phyloP scores from a whole-genome alignment of 2,113 vertebrate species.

The Phalacrocorax brasilianus region DNA sequence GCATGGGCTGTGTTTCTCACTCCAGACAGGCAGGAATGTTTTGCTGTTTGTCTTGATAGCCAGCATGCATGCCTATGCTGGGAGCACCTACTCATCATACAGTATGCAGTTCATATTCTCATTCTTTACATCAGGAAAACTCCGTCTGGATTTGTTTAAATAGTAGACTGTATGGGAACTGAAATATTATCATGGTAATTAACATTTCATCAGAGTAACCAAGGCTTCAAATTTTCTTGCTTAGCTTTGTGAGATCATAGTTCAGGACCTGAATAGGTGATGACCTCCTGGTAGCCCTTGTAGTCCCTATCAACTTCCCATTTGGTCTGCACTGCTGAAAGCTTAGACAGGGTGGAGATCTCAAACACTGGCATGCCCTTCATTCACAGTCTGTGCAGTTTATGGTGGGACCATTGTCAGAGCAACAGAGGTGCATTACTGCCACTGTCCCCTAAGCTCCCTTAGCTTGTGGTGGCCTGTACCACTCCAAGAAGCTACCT shows the following conservation, averaged over 20 bases:
- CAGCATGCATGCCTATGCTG: neutral
- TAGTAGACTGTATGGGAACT: neutral
- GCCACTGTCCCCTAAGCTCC: no score
- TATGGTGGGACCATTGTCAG: neutral
- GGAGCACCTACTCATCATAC: neutral
- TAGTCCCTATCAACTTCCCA: neutral
- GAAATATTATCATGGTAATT: neutral
- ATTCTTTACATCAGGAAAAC: neutral
- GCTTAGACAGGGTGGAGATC: neutral
- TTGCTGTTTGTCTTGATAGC: neutral
- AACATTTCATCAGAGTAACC: neutral
- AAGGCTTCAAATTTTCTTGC: neutral
- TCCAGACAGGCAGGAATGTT: constrained; percentile 61
- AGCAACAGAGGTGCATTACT: neutral
- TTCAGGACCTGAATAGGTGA: neutral
- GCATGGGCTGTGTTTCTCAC: neutral
- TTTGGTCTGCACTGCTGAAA: neutral
- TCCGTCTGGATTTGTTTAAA: neutral
- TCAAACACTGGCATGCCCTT: neutral
- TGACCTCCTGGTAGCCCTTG: neutral
- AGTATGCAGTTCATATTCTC: neutral
- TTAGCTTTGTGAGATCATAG: neutral
- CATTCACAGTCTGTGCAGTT: neutral
- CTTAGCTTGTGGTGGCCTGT: neutral
- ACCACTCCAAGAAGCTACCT: neutral